Percentiles rank a stretch among this genome's conserved stretches.
These are phyloP conservation scores for Phylloscopus whistleri DNA, from an alignment of 2,113 vertebrate species.

Conservation along the genomic window DNA sequence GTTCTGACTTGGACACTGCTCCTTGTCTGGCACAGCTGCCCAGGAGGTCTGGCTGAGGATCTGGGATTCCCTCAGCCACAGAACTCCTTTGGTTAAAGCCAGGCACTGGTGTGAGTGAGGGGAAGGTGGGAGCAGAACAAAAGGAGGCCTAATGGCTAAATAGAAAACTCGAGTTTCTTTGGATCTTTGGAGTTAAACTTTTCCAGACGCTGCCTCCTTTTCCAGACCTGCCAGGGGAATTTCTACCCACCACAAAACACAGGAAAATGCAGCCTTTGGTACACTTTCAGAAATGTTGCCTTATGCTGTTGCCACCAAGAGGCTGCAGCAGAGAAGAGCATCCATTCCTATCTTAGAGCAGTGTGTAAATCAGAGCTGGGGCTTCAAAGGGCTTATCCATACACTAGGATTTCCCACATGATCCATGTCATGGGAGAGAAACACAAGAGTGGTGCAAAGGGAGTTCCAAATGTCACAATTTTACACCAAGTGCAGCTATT, in stretches of 20 bases:
- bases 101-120: neutral
- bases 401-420: neutral
- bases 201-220: neutral
- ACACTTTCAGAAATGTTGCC: neutral
- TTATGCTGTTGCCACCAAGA: slow-evolving; percentile 4
- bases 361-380: neutral
- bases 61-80: neutral
- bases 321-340: neutral
- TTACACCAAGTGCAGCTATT: neutral
- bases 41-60: neutral
- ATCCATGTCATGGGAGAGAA: neutral
- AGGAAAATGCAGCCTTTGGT: neutral
- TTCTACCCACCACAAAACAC: neutral
- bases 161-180: neutral
- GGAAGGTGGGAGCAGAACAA: neutral
- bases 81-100: neutral
- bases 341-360: neutral
- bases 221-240: neutral
- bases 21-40: neutral
- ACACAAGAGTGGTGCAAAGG: neutral
- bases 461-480: neutral
- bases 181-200: neutral
- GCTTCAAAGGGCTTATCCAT: neutral
- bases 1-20: neutral
- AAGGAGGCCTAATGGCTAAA: neutral